A percentile compares a stretch with the other conserved stretches of the same genome.
Conservation (phyloP, 2,113 vertebrate species). For the Mola mola region DNA sequence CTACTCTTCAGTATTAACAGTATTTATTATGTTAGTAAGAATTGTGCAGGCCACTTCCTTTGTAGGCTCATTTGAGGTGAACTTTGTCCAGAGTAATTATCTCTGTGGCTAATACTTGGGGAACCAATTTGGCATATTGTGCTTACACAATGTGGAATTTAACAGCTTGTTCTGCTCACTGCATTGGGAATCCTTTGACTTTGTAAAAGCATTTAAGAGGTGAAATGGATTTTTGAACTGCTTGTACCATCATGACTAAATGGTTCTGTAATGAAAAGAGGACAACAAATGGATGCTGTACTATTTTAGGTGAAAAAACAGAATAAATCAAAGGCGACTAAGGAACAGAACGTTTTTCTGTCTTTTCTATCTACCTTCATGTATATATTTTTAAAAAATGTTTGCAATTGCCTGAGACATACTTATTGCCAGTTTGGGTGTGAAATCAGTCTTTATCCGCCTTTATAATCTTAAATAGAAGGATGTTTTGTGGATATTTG, state of each 20-base stretch:
- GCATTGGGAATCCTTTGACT: constrained; percentile 44
- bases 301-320: constrained; percentile 53
- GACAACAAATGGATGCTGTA: constrained; percentile 47
- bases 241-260: constrained; percentile 45
- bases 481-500: no score
- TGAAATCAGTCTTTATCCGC: no score
- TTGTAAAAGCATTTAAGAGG: constrained; percentile 56
- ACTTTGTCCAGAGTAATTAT: constrained; percentile 60
- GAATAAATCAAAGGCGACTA: constrained; percentile 69
- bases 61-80: constrained; percentile 47
- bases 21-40: constrained; percentile 42
- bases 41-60: constrained; percentile 37
- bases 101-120: constrained; percentile 45
- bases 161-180: constrained; percentile 56
- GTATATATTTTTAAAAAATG: no score
- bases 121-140: constrained; percentile 62
- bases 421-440: no score
- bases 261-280: constrained; percentile 40
- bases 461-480: no score
- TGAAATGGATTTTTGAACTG: constrained; percentile 58
- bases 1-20: constrained; percentile 42
- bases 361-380: background rate
- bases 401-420: no score
- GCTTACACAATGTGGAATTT: constrained; percentile 49
- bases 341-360: constrained; percentile 25